Conservation (phyloP, 2,888 invertebrate genomes). For the Phengaris arion region DNA sequence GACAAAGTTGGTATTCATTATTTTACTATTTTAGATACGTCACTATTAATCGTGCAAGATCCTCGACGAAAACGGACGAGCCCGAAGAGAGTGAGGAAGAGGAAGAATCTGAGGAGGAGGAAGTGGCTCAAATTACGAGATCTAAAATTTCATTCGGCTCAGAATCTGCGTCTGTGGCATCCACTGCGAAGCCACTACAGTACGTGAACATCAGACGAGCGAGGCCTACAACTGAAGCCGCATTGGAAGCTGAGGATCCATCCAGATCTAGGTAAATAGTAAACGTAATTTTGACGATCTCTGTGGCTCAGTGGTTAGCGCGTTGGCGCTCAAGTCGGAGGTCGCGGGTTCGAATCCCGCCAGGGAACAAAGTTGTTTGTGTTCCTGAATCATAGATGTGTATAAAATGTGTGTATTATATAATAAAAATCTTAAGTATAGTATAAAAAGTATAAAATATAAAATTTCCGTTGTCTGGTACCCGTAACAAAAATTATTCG, state of each 20-base stretch:
- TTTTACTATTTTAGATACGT: conserved; percentile 66
- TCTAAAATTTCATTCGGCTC: conserved; percentile 47
- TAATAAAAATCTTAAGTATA: too few relatives aligned
- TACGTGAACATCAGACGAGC: conserved; percentile 87
- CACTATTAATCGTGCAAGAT: conserved; percentile 81
- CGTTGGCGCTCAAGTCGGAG: too few relatives aligned
- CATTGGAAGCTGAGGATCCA: conserved; percentile 62
- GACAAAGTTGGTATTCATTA: neutral
- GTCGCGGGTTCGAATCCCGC: too few relatives aligned
- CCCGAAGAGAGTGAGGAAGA: conserved; percentile 50
- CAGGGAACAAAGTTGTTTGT: too few relatives aligned
- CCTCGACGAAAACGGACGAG: conserved; percentile 57
- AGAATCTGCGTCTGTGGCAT: conserved; percentile 47
- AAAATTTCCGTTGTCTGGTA: too few relatives aligned
- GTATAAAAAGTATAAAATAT: too few relatives aligned
- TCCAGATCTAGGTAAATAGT: conserved; percentile 44
- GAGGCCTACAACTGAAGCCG: conserved; percentile 68
- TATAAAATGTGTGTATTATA: too few relatives aligned
- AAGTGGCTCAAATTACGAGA: conserved; percentile 47
- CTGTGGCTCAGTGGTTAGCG: too few relatives aligned
- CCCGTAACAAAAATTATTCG: too few relatives aligned
- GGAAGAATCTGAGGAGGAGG: conserved; percentile 46
- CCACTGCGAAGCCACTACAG: conserved; percentile 72
- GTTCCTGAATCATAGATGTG: too few relatives aligned
- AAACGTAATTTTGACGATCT: neutral